Conservation (phyloP, 2,797 vertebrate genomes). For the Falco cherrug region DNA sequence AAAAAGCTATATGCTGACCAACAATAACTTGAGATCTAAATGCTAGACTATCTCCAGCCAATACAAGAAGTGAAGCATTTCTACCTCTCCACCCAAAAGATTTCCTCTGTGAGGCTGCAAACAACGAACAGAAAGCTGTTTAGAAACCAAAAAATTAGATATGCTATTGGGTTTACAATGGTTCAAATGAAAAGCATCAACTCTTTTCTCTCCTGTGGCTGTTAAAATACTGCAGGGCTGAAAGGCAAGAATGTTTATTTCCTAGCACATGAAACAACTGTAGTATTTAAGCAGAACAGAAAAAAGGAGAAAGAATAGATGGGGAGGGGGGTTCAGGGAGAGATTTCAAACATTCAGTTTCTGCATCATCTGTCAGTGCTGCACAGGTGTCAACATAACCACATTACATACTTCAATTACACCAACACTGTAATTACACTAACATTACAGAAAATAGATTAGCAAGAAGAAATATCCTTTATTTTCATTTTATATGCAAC, state of each 20-base stretch:
- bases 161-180: constrained; percentile 65
- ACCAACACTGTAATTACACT: not conserved
- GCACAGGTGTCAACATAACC: not conserved
- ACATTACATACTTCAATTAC: not conserved
- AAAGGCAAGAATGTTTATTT: constrained; percentile 49
- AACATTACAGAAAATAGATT: not conserved
- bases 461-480: not conserved
- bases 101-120: constrained; percentile 90
- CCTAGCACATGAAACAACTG: not conserved
- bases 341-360: not conserved
- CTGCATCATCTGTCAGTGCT: not conserved
- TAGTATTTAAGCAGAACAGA: not conserved
- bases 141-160: constrained; percentile 67
- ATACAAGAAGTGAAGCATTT: constrained; percentile 86
- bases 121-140: constrained; percentile 89
- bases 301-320: not conserved
- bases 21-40: constrained; percentile 61
- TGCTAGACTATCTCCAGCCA: constrained; percentile 87
- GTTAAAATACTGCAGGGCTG: constrained; percentile 7
- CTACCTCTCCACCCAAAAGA: constrained; percentile 96
- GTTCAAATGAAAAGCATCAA: constrained; percentile 61
- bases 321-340: not conserved
- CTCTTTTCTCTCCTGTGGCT: constrained; percentile 1
- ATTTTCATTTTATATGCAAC: not conserved
- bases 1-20: constrained; percentile 36